phyloP scores from a whole-genome alignment of 2,113 vertebrate species.

The Mastomys coucha region DNA sequence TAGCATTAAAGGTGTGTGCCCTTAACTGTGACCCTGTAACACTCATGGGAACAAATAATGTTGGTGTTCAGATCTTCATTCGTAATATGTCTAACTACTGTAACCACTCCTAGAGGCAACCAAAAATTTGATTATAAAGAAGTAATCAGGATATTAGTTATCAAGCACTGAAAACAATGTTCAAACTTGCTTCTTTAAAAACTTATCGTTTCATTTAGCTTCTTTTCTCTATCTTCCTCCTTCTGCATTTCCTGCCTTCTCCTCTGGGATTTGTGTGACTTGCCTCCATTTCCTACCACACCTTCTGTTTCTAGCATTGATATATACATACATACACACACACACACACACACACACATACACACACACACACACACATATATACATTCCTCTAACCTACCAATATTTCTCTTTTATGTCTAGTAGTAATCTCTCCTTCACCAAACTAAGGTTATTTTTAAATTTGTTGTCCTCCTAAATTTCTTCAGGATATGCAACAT shows the following conservation, averaged over 20 bases:
- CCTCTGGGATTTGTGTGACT: constrained; percentile 8
- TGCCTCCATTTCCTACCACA: constrained; percentile 21
- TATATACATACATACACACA: no score
- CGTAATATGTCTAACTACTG: constrained; percentile 20
- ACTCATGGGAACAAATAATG: background rate
- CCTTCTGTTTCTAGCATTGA: background rate
- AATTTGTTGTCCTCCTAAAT: background rate
- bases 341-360: no score
- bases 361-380: background rate
- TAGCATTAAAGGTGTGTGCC: constrained; percentile 9
- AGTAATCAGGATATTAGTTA: background rate
- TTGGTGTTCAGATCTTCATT: background rate
- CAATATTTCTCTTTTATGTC: constrained; percentile 11
- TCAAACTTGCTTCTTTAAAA: background rate
- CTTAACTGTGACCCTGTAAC: background rate
- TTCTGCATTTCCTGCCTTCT: background rate
- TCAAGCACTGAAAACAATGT: background rate
- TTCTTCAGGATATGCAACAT: background rate
- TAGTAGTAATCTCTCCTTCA: background rate
- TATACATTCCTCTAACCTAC: background rate
- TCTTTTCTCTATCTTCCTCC: background rate
- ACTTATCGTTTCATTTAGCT: background rate
- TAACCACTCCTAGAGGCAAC: constrained; percentile 4
- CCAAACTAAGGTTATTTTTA: constrained; percentile 30
- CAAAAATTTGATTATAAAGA: background rate